Conservation (phyloP, 2,797 vertebrate species). For the Danio jaintianensis region DNA sequence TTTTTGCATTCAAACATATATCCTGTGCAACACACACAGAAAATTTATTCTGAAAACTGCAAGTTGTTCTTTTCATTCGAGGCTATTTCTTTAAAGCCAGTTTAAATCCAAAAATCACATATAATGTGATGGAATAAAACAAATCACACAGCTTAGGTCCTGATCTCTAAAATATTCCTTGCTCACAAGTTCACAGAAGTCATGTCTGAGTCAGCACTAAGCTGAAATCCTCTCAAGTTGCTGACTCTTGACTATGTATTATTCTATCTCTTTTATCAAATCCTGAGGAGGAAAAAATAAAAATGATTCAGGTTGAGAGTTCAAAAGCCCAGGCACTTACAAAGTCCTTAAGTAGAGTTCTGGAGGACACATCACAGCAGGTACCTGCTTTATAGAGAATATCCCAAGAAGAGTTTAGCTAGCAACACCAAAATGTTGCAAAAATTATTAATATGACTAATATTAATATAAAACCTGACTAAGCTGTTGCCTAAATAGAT, state of each 20-base stretch:
- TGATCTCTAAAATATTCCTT: constrained; percentile 41
- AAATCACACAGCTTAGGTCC: background rate
- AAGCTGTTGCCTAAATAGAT: no score
- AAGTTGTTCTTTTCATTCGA: no score
- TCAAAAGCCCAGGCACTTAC: constrained; percentile 55
- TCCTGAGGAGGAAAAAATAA: constrained; percentile 9
- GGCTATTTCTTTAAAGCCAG: background rate
- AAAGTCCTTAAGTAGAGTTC: background rate
- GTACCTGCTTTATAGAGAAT: constrained; percentile 2
- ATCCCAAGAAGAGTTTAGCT: constrained; percentile 4
- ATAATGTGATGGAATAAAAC: background rate
- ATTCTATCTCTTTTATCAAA: constrained; percentile 61
- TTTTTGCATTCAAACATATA: no score
- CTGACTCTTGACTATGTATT: constrained; percentile 62
- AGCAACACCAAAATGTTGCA: background rate
- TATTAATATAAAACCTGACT: no score
- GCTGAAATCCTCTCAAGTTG: constrained; percentile 58
- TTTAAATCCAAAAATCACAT: background rate
- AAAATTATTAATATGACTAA: background rate
- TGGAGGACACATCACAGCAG: constrained; percentile 58
- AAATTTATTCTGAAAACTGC: no score
- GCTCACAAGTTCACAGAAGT: constrained; percentile 60
- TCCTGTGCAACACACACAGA: no score
- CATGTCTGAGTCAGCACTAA: constrained; percentile 65
- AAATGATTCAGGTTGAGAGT: constrained; percentile 59